Evolutionary conservation across 2,797 vertebrate genomes (phyloP).

Genomic region (Mycteria americana): DNA sequence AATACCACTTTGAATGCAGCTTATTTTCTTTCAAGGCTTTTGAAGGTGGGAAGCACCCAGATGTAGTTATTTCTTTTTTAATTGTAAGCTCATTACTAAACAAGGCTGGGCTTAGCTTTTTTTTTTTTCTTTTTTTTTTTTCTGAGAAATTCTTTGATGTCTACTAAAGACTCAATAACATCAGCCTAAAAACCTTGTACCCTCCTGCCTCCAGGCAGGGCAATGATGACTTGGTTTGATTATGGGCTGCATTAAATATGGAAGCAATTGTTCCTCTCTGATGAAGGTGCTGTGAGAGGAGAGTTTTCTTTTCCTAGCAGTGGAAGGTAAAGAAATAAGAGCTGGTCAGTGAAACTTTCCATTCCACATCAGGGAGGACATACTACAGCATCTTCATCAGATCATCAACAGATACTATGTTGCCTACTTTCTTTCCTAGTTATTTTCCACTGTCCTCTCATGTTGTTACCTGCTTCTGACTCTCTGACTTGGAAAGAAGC

Average conservation of each 20-base stretch:
- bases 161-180: background rate
- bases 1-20: slow-evolving; percentile 59
- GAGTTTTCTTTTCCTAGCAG: background rate
- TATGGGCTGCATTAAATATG: background rate
- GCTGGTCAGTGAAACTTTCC: background rate
- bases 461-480: background rate
- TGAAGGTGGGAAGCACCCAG: slow-evolving; percentile 34
- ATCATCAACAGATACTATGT: background rate
- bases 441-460: background rate
- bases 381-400: background rate
- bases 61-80: slow-evolving; percentile 47
- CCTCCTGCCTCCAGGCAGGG: background rate
- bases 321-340: background rate
- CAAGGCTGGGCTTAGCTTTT: background rate
- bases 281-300: background rate
- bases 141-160: background rate
- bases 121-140: background rate
- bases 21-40: slow-evolving; percentile 65
- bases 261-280: background rate
- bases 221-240: background rate
- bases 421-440: background rate
- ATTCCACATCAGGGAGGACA: background rate
- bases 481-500: background rate
- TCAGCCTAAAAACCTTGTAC: background rate
- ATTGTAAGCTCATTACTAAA: slow-evolving; percentile 55